These are phyloP conservation scores for Phalloptychus januarius DNA, from an alignment of 2,797 vertebrate species.

Conservation along the genomic window DNA sequence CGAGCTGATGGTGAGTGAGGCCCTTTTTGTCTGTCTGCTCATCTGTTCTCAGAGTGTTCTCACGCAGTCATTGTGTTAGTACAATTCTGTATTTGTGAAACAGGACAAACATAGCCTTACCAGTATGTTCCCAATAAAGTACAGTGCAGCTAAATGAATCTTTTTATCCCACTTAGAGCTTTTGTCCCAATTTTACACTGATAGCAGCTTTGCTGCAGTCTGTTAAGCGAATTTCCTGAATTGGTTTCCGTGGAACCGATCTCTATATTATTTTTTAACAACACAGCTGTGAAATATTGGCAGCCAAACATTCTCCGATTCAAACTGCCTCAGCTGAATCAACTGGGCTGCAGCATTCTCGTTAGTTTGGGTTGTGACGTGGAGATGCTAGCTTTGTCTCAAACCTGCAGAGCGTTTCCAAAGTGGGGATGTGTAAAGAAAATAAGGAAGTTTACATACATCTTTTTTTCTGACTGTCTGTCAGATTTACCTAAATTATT, in stretches of 20 bases:
- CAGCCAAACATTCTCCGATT: background rate
- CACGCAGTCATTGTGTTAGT: slow-evolving; percentile 23
- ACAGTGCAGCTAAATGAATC: slow-evolving; percentile 44
- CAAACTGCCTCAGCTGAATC: background rate
- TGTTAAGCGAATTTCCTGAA: slow-evolving; percentile 57
- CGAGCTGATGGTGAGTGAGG: slow-evolving; percentile 10
- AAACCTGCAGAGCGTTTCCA: background rate
- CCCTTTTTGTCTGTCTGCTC: slow-evolving; percentile 10
- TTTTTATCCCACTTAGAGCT: slow-evolving; percentile 42
- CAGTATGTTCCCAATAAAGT: slow-evolving; percentile 55
- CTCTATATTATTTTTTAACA: slow-evolving; percentile 59
- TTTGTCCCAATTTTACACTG: slow-evolving; percentile 55
- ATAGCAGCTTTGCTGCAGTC: slow-evolving; percentile 51
- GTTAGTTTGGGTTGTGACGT: background rate
- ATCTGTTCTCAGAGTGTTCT: slow-evolving; percentile 44
- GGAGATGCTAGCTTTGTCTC: background rate
- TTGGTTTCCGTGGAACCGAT: slow-evolving; percentile 56
- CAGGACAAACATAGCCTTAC: slow-evolving; percentile 53
- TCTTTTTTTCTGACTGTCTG: background rate
- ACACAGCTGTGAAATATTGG: slow-evolving; percentile 59
- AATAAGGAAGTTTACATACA: background rate
- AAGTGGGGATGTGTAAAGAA: background rate
- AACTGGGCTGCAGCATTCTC: background rate
- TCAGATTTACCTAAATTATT: background rate
- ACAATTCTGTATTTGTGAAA: slow-evolving; percentile 34